Base-by-base conservation (phyloP, 1,140 invertebrate genomes). In the Aphidius gifuensis region DNA sequence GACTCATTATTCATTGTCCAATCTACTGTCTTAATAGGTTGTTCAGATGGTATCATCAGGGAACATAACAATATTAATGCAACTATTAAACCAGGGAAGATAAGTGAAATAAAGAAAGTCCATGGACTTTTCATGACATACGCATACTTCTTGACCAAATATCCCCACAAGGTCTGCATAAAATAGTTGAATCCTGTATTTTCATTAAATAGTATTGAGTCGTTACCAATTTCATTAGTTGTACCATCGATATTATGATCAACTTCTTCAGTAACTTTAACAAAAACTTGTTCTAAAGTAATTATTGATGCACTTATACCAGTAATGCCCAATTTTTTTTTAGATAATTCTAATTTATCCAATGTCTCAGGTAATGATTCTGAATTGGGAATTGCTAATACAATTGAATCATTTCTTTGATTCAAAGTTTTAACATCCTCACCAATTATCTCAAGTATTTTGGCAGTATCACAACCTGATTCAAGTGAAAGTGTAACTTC, bases 231-330 rank as follows among this genome's bases (percentile, higher is more conserved):
- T 8, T 68, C 61, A 64, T 77, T 16, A 16, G 1, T n/a, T 16
- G 16, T 16, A 16, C 1, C 1, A 1, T 16, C 1, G 16, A 16
- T 16, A 5, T 60, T 62, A 60, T 71, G 74, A 6, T 75, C 71
- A 11, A 69, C 64, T 11, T 75, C 74, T 62, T 65, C 71, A 8
- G 76, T 75, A 6, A 79, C 71, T 55, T 75, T 90, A 21, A 94
- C 73, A 72, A 94, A 94, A 9, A 95, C 92, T 80, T 94, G 91
- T 73, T 94, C 92, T 70, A 95, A 83, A 0, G 92, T 93, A 8
- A 91, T 91, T 3, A 91, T 84, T 0, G 90, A 90, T 1, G 92
- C 85, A 2, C 92, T 91, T 66, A 91, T 90, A 32, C 87, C 89
- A 21, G 85, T 80, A 50, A 95, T 86, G 1, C 87, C 87, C 6